Conservation (phyloP, 2,113 vertebrate genomes). For the Leptocoma aspasia region DNA sequence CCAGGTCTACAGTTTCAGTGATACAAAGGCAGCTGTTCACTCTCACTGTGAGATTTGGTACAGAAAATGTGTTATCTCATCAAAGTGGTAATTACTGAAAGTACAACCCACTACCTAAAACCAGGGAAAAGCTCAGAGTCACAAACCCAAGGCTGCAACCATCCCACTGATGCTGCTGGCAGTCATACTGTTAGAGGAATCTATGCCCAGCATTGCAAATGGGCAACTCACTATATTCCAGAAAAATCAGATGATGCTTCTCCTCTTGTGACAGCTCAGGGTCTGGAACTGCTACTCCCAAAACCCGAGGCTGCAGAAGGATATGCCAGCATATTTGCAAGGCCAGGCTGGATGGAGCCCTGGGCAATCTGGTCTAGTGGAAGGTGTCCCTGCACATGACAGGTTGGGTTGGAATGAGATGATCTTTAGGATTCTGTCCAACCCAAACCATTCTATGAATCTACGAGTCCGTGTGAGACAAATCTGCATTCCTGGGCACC, state of each 20-base stretch:
- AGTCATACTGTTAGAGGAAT: accelerated
- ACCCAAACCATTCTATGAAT: not conserved
- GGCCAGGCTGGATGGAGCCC: not conserved
- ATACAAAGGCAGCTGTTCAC: not conserved
- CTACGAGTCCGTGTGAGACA: not conserved
- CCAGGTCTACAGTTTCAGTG: not conserved
- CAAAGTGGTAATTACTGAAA: not conserved
- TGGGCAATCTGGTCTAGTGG: not conserved
- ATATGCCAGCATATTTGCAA: not conserved
- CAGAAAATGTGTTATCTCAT: not conserved
- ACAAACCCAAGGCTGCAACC: not conserved
- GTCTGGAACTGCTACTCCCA: not conserved
- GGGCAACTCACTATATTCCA: accelerated
- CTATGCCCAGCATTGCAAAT: not conserved
- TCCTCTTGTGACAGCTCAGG: not conserved
- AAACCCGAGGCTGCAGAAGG: not conserved
- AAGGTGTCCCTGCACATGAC: not conserved
- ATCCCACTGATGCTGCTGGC: not conserved
- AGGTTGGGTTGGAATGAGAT: not conserved
- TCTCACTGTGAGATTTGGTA: not conserved
- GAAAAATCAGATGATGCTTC: not conserved
- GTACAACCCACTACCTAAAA: not conserved
- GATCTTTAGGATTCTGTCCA: not conserved
- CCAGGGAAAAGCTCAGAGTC: not conserved
- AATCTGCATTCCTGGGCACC: not conserved